These are phyloP conservation scores for Rhagologus leucostigma DNA, from an alignment of 2,113 vertebrate species.

Conservation along the genomic window DNA sequence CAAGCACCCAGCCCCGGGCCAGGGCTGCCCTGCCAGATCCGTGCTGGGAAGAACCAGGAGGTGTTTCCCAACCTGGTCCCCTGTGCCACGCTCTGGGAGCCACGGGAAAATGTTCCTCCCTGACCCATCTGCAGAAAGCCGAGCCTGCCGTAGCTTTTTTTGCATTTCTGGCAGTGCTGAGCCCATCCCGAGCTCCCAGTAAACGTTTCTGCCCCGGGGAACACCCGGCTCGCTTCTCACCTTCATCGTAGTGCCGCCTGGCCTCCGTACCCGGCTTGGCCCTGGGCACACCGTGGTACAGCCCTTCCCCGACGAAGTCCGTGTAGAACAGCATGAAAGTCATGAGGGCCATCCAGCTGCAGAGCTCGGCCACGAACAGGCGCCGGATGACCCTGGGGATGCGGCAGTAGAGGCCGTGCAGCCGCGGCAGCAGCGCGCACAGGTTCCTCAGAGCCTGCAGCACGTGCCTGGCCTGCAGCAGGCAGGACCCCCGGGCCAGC, in stretches of 20 bases:
- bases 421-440: constrained; percentile 63
- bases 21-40: neutral
- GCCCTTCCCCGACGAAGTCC: constrained; percentile 83
- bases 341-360: constrained; percentile 89
- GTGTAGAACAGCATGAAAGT: constrained; percentile 88
- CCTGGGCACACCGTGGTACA: constrained; percentile 81
- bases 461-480: neutral
- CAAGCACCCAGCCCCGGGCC: neutral
- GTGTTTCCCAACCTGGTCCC: neutral
- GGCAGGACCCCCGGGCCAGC: neutral
- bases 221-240: constrained; percentile 25
- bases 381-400: constrained; percentile 75
- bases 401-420: constrained; percentile 73
- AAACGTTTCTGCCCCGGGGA: rapidly evolving
- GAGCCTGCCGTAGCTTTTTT: neutral
- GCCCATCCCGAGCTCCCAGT: neutral
- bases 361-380: constrained; percentile 84
- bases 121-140: neutral
- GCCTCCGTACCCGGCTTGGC: constrained; percentile 77
- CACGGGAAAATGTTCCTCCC: rapidly evolving
- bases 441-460: constrained; percentile 29
- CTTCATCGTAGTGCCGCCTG: constrained; percentile 83
- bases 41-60: neutral
- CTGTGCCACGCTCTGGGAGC: neutral
- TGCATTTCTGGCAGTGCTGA: neutral